These are phyloP conservation scores for Coronaproctus castanopsis DNA, from an alignment of 2,888 invertebrate genomes.

Conservation along the genomic window DNA sequence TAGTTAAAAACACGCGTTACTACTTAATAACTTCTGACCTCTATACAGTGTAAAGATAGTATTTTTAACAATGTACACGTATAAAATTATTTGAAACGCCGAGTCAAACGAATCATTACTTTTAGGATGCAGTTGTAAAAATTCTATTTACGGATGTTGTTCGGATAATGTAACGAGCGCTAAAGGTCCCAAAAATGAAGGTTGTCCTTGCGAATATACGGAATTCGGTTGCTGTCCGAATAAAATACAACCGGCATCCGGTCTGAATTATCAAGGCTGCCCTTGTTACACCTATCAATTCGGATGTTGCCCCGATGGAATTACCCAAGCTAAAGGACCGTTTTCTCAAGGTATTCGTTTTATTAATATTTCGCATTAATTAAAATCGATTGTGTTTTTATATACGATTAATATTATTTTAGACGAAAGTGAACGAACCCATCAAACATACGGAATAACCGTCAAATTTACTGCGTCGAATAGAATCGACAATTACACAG, in stretches of 20 bases:
- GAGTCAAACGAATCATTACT: too few relatives aligned
- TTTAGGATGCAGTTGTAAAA: constrained; percentile 63
- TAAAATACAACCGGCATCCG: constrained; percentile 49
- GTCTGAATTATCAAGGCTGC: constrained; percentile 63
- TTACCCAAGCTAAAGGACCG: constrained; percentile 51
- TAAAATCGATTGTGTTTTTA: not conserved
- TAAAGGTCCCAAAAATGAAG: constrained; percentile 53
- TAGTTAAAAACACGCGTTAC: too few relatives aligned
- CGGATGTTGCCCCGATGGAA: constrained; percentile 75
- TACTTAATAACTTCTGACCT: too few relatives aligned
- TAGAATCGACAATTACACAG: too few relatives aligned
- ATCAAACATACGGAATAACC: too few relatives aligned
- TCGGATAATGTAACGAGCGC: constrained; percentile 62
- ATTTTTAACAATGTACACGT: too few relatives aligned
- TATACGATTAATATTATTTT: not conserved
- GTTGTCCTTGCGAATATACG: constrained; percentile 59
- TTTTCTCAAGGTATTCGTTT: constrained; percentile 34
- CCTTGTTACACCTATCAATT: constrained; percentile 66
- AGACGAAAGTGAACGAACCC: not conserved
- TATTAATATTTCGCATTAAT: constrained; percentile 12
- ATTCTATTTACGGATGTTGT: constrained; percentile 62
- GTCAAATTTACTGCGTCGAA: too few relatives aligned
- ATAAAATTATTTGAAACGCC: too few relatives aligned
- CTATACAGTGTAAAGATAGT: too few relatives aligned
- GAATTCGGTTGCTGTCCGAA: constrained; percentile 69